phyloP scores from a whole-genome alignment of 2,888 invertebrate genomes.

The Tetragonisca angustula region DNA sequence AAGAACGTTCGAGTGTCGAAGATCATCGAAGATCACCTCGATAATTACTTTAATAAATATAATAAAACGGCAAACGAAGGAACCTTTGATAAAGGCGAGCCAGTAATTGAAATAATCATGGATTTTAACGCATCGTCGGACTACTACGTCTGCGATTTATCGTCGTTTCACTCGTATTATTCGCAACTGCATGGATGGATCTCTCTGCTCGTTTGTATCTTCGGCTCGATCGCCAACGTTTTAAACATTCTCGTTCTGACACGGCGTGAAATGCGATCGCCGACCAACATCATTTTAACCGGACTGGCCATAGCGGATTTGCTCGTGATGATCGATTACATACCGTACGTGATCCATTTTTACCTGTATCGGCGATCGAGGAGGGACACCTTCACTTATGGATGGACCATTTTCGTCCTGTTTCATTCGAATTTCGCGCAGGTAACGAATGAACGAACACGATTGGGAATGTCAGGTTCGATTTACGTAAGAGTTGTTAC shows the following conservation, averaged over 20 bases:
- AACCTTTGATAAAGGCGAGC: neutral
- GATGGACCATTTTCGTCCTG: conserved; percentile 93
- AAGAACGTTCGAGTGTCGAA: neutral
- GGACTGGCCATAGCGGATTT: conserved; percentile 96
- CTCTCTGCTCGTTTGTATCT: conserved; percentile 93
- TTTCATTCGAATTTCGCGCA: conserved; percentile 96
- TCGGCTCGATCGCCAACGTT: conserved; percentile 96
- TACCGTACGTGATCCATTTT: conserved; percentile 94
- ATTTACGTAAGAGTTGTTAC: neutral
- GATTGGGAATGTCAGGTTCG: neutral
- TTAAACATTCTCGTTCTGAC: conserved; percentile 96
- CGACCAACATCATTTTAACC: conserved; percentile 96
- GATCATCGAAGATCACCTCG: neutral
- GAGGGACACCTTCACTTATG: conserved; percentile 87
- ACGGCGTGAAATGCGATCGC: conserved; percentile 94
- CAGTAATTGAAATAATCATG: conserved; percentile 5
- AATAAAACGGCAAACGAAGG: neutral
- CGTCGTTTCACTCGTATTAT: conserved; percentile 88
- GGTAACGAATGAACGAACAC: conserved; percentile 20
- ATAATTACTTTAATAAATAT: neutral
- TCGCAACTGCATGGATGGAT: conserved; percentile 92
- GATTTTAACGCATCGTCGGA: conserved; percentile 24
- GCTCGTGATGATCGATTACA: conserved; percentile 97
- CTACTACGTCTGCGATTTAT: conserved; percentile 86
- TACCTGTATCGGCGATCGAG: conserved; percentile 87